Percentiles rank a stretch among this genome's conserved stretches.
Conservation (phyloP, 1,140 invertebrate genomes). For the Oryzaephilus surinamensis region DNA sequence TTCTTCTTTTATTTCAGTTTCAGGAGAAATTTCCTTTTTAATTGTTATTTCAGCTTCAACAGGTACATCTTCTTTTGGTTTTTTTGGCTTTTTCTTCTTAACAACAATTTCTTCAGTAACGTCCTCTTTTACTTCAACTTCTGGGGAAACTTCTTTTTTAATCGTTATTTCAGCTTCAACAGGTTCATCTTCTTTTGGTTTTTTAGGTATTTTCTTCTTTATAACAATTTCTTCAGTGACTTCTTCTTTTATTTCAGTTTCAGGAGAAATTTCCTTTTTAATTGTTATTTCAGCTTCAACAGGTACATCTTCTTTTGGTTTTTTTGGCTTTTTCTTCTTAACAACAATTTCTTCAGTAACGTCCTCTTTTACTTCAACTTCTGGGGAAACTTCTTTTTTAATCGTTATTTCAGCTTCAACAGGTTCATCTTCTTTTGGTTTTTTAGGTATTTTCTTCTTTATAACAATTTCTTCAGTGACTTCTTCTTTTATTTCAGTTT, state of each 20-base stretch:
- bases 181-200: constrained; percentile 22
- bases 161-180: constrained; percentile 7
- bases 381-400: constrained; percentile 38
- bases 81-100: constrained; percentile 24
- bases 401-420: constrained; percentile 27
- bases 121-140: constrained; percentile 17
- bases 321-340: constrained; percentile 12
- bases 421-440: constrained; percentile 20
- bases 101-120: constrained; percentile 15
- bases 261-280: constrained; percentile 10
- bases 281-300: constrained; percentile 16
- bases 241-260: constrained; percentile 8
- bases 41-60: constrained; percentile 8
- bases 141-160: constrained; percentile 15
- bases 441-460: constrained; percentile 14
- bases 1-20: constrained; percentile 17
- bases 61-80: constrained; percentile 13
- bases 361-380: constrained; percentile 30
- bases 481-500: constrained; percentile 13
- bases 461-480: constrained; percentile 15
- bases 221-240: constrained; percentile 12
- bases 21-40: constrained; percentile 2
- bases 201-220: constrained; percentile 10
- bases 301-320: constrained; percentile 6
- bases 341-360: constrained; percentile 22